phyloP scores from a whole-genome alignment of 2,797 vertebrate species.

The Limnodromus scolopaceus region DNA sequence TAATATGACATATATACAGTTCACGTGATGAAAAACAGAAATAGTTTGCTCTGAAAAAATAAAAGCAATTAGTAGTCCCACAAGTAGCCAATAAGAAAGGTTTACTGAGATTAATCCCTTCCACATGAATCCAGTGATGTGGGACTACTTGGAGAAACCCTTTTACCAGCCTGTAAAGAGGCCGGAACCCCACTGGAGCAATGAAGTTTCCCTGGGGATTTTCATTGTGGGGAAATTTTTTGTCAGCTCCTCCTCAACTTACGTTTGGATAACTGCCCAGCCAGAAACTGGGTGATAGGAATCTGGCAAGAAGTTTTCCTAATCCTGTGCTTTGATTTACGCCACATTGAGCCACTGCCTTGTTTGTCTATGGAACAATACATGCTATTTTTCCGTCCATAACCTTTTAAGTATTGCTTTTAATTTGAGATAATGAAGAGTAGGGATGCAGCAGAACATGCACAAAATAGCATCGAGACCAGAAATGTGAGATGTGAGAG shows the following conservation, averaged over 20 bases:
- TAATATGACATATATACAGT: not conserved
- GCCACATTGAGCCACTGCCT: not conserved
- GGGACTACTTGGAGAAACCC: not conserved
- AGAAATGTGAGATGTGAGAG: not conserved
- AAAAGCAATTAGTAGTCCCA: not conserved
- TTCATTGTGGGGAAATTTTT: not conserved
- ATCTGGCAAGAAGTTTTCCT: not conserved
- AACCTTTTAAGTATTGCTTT: not conserved
- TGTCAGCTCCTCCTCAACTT: not conserved
- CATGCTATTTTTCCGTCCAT: accelerated
- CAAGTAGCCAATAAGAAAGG: not conserved
- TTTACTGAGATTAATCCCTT: not conserved
- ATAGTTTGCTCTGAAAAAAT: not conserved
- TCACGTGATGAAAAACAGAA: not conserved
- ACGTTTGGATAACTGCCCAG: not conserved
- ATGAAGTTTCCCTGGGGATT: not conserved
- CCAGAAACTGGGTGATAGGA: not conserved
- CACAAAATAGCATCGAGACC: accelerated
- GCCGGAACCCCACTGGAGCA: not conserved
- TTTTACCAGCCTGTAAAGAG: not conserved
- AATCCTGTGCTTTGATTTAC: not conserved
- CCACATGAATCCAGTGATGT: not conserved
- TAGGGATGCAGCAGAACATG: not conserved
- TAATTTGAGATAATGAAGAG: not conserved
- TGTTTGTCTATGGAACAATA: not conserved